phyloP scores from a whole-genome alignment of 2,888 invertebrate species.

The Dyspetes luteomarginatus region DNA sequence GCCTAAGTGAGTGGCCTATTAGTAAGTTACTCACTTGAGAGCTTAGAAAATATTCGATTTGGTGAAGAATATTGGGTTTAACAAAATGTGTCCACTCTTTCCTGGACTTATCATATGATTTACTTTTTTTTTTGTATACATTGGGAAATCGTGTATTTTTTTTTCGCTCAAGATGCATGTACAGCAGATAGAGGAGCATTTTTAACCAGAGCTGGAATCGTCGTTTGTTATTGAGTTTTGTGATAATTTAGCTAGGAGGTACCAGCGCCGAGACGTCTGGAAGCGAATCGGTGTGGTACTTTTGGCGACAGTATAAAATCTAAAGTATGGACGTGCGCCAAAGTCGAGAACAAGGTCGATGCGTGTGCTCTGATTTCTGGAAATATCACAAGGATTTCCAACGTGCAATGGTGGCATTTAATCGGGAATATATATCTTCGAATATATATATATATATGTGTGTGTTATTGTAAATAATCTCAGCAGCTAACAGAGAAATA shows the following conservation, averaged over 20 bases:
- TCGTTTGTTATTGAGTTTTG: slow-evolving; percentile 2
- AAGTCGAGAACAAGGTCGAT: slow-evolving; percentile 49
- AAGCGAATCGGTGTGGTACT: slow-evolving; percentile 31
- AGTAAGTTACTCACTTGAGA: too few species aligned
- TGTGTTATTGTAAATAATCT: neutral
- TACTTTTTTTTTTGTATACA: too few species aligned
- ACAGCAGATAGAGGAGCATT: neutral
- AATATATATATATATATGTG: too few species aligned
- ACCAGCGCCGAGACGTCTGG: slow-evolving; percentile 40
- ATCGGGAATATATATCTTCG: slow-evolving; percentile 20
- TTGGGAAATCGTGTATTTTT: too few species aligned
- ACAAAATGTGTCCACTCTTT: too few species aligned
- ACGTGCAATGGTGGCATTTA: neutral
- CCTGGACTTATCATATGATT: too few species aligned
- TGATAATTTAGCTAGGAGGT: slow-evolving; percentile 35
- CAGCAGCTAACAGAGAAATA: neutral
- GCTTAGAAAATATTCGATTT: too few species aligned
- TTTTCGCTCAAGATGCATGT: too few species aligned
- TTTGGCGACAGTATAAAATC: slow-evolving; percentile 30
- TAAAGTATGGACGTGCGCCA: slow-evolving; percentile 49
- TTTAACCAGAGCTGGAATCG: neutral
- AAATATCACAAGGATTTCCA: slow-evolving; percentile 27
- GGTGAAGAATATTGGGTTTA: too few species aligned
- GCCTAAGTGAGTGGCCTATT: too few species aligned
- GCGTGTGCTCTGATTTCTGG: slow-evolving; percentile 41